Conservation (phyloP, 2,113 vertebrate genomes). For the Lagopus muta region DNA sequence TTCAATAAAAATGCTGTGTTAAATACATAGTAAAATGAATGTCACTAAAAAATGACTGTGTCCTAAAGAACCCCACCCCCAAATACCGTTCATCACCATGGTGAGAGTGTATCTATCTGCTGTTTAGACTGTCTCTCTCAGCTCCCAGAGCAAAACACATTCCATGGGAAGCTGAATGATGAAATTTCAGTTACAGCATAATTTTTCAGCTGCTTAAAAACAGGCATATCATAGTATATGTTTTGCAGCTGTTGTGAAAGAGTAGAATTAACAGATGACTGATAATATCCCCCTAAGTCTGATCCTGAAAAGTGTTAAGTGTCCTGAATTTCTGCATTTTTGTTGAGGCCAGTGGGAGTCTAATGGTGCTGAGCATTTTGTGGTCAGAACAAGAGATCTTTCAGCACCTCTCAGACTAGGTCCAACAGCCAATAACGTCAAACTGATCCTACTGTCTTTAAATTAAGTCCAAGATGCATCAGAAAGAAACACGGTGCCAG, state of each 20-base stretch:
- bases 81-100: neutral
- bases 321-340: neutral
- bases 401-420: neutral
- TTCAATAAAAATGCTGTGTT: slow-evolving; percentile 7
- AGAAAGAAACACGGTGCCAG: neutral
- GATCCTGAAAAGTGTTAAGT: neutral
- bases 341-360: neutral
- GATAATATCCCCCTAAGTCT: neutral
- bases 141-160: slow-evolving; percentile 44
- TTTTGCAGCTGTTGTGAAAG: slow-evolving; percentile 58
- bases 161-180: slow-evolving; percentile 50
- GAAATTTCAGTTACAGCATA: slow-evolving; percentile 54
- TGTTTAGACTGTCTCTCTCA: slow-evolving; percentile 33
- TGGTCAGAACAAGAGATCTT: neutral
- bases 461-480: neutral
- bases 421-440: slow-evolving; percentile 11
- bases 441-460: neutral
- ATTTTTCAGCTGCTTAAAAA: slow-evolving; percentile 65
- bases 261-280: slow-evolving; percentile 58
- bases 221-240: slow-evolving; percentile 4
- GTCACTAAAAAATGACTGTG: neutral
- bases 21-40: slow-evolving; percentile 16
- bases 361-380: neutral
- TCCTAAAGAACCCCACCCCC: neutral
- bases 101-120: neutral